phyloP scores from a whole-genome alignment of 2,113 vertebrate genomes.

The Barbus barbus region DNA sequence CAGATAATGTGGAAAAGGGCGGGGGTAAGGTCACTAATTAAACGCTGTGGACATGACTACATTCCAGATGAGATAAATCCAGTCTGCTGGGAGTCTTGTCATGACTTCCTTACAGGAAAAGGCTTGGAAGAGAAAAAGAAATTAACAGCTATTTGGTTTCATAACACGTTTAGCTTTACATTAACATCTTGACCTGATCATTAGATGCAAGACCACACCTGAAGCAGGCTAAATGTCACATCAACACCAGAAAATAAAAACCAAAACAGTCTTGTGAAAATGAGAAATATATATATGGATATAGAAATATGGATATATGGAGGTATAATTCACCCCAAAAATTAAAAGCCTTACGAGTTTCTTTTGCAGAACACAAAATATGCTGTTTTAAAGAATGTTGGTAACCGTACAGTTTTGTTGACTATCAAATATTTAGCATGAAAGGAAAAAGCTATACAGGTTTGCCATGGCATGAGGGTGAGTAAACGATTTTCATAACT shows the following conservation, averaged over 20 bases:
- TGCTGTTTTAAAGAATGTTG: not conserved
- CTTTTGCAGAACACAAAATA: not conserved
- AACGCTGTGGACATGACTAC: slow-evolving; percentile 14
- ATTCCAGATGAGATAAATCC: slow-evolving; percentile 33
- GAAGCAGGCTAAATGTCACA: not conserved
- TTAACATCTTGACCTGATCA: not conserved
- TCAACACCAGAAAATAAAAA: not conserved
- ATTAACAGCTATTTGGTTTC: slow-evolving; percentile 7
- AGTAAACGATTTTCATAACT: not conserved
- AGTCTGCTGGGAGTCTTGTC: not conserved
- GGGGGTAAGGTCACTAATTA: slow-evolving; percentile 25
- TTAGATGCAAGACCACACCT: not conserved
- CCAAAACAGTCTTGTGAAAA: not conserved
- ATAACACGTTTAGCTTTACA: not conserved
- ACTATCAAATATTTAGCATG: not conserved
- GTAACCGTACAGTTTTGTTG: not conserved
- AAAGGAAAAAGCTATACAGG: not conserved
- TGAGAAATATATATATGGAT: not conserved
- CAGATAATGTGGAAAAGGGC: slow-evolving; percentile 6
- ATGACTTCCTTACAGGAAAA: not conserved
- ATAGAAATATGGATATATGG: too few species aligned
- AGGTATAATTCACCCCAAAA: not conserved
- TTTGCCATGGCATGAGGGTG: too few species aligned
- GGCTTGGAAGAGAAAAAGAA: not conserved
- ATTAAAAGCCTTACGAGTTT: not conserved